Evolutionary conservation across 2,113 vertebrate genomes (phyloP).

Genomic region (Oplegnathus fasciatus): DNA sequence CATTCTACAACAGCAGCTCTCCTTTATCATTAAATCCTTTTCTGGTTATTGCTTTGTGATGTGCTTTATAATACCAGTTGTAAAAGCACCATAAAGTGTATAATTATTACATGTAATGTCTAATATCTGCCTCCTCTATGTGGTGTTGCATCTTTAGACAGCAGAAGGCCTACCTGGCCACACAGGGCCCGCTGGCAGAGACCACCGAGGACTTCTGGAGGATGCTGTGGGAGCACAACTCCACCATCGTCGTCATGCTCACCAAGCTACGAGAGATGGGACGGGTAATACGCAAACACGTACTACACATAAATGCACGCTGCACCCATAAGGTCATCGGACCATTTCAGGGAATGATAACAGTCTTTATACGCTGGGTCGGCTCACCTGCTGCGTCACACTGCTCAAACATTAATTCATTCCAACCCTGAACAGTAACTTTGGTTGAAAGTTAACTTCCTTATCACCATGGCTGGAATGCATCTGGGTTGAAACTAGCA

Average conservation of each 20-base stretch:
- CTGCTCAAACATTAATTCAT: slow-evolving; percentile 64
- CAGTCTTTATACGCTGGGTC: background rate
- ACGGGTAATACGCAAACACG: slow-evolving; percentile 84
- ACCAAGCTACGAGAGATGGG: slow-evolving; percentile 98
- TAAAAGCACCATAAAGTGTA: slow-evolving; percentile 19
- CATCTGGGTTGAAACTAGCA: slow-evolving; percentile 4
- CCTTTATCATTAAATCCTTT: slow-evolving; percentile 29
- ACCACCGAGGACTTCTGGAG: slow-evolving; percentile 99
- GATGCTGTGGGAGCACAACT: slow-evolving; percentile 98
- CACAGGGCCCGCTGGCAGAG: slow-evolving; percentile 94
- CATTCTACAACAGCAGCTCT: background rate
- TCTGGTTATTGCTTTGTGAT: slow-evolving; percentile 23
- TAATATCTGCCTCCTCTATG: background rate
- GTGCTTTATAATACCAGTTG: slow-evolving; percentile 5
- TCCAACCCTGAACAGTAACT: slow-evolving; percentile 45
- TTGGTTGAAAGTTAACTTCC: slow-evolving; percentile 35
- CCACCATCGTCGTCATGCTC: slow-evolving; percentile 97
- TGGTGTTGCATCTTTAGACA: slow-evolving; percentile 84
- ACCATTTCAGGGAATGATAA: slow-evolving; percentile 24
- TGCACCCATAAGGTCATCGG: slow-evolving; percentile 11
- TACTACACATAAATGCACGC: background rate
- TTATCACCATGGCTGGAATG: slow-evolving; percentile 30
- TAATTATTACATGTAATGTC: background rate
- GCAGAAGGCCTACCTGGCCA: slow-evolving; percentile 97
- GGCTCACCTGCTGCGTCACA: slow-evolving; percentile 3